Conservation (phyloP, 1,140 invertebrate genomes). For the Drosophila yakuba region DNA sequence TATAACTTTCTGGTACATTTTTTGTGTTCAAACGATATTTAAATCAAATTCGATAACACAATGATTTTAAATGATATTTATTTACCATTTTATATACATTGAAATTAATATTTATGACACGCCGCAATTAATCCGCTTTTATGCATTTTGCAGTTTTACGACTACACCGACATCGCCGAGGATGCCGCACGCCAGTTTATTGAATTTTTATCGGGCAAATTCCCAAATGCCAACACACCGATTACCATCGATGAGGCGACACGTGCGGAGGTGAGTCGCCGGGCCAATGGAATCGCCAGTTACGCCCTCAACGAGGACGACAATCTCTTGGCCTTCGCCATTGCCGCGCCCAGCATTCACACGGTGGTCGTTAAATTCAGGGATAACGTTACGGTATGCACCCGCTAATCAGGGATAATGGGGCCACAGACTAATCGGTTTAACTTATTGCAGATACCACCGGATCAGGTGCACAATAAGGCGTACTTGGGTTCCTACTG, state of each 20-base stretch:
- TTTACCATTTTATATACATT: background rate
- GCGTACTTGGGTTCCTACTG: slow-evolving; percentile 82
- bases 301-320: slow-evolving; percentile 82
- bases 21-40: background rate
- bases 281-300: slow-evolving; percentile 79
- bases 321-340: slow-evolving; percentile 82
- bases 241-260: slow-evolving; percentile 70
- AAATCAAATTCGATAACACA: background rate
- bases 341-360: slow-evolving; percentile 82
- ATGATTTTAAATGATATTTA: slow-evolving; percentile 1
- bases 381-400: slow-evolving; percentile 80
- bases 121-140: slow-evolving; percentile 25
- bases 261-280: slow-evolving; percentile 69
- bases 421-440: background rate
- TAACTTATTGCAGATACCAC: slow-evolving; percentile 70
- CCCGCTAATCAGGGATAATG: slow-evolving; percentile 22
- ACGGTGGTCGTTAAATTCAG: slow-evolving; percentile 84
- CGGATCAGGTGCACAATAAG: slow-evolving; percentile 80
- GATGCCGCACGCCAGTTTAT: slow-evolving; percentile 82
- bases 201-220: slow-evolving; percentile 79
- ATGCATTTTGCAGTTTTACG: slow-evolving; percentile 68
- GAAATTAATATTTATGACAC: slow-evolving; percentile 4
- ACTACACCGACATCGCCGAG: slow-evolving; percentile 75
- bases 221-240: slow-evolving; percentile 62
- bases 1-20: background rate